These are phyloP conservation scores for Anabas testudineus DNA, from an alignment of 2,797 vertebrate species.

Conservation along the genomic window DNA sequence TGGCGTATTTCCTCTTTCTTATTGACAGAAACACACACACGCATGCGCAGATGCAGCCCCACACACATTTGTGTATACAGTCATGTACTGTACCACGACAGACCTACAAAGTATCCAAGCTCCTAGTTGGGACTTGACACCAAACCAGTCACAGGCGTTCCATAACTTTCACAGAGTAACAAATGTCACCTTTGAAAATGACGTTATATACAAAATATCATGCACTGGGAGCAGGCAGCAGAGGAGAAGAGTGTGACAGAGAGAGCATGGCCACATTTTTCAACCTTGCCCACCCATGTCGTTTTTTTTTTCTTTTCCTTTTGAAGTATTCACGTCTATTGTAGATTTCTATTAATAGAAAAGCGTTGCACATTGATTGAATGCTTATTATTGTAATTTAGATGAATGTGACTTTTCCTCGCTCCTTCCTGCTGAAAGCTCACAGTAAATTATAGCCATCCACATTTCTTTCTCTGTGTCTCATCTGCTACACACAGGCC, in stretches of 20 bases:
- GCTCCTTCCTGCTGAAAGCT: conserved; percentile 48
- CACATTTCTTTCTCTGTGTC: conserved; percentile 26
- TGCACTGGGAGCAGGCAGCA: conserved; percentile 11
- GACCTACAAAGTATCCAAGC: conserved; percentile 19
- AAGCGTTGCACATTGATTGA: conserved; percentile 65
- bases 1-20: conserved; percentile 65
- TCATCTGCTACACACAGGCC: conserved; percentile 16
- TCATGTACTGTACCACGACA: not conserved
- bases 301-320: conserved; percentile 4
- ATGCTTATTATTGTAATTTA: conserved; percentile 79
- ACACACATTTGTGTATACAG: not conserved
- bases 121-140: conserved; percentile 23
- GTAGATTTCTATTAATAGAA: conserved; percentile 64
- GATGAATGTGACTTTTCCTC: conserved; percentile 55
- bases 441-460: conserved; percentile 70
- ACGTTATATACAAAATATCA: conserved; percentile 48
- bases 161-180: conserved; percentile 55
- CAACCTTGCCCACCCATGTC: conserved; percentile 10
- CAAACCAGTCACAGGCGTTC: conserved; percentile 13
- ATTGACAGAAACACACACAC: conserved; percentile 59
- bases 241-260: conserved; percentile 18
- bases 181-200: conserved; percentile 62
- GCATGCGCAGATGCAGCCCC: not conserved
- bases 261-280: conserved; percentile 15
- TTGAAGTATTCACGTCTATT: conserved; percentile 43